Conservation (phyloP, 2,113 vertebrate genomes). For the Cheirogaleus medius region DNA sequence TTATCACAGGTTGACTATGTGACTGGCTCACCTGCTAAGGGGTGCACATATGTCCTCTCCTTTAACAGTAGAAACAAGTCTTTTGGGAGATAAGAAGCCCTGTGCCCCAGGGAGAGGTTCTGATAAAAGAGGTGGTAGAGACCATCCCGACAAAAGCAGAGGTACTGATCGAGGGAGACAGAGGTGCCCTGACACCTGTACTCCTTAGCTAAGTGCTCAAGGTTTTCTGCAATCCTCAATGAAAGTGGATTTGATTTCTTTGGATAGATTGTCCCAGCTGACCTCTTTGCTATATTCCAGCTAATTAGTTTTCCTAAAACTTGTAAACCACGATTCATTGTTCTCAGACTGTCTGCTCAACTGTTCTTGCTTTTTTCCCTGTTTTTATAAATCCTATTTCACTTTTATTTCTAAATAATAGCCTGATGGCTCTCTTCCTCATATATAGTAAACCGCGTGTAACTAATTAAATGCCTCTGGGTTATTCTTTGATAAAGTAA, state of each 20-base stretch:
- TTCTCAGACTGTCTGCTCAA: not conserved
- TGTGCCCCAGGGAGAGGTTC: not conserved
- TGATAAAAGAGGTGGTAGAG: not conserved
- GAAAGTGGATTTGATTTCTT: not conserved
- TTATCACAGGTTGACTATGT: not conserved
- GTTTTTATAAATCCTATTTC: not conserved
- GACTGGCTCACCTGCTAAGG: not conserved
- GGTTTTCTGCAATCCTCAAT: not conserved
- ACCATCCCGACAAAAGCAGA: not conserved
- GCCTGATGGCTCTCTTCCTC: not conserved
- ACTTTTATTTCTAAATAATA: constrained; percentile 17
- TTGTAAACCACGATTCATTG: not conserved
- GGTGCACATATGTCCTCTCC: not conserved
- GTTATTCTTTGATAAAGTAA: not conserved
- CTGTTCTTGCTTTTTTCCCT: not conserved
- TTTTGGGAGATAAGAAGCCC: not conserved
- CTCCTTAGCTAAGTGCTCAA: not conserved
- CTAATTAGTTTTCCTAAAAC: not conserved
- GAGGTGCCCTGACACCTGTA: not conserved
- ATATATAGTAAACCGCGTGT: not conserved
- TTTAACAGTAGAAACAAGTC: not conserved
- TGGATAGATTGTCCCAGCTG: not conserved
- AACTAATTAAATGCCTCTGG: not conserved
- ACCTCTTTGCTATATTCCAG: not conserved
- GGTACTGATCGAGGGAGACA: not conserved